phyloP scores from a whole-genome alignment of 2,888 invertebrate genomes.

The Trissolcus japonicus region DNA sequence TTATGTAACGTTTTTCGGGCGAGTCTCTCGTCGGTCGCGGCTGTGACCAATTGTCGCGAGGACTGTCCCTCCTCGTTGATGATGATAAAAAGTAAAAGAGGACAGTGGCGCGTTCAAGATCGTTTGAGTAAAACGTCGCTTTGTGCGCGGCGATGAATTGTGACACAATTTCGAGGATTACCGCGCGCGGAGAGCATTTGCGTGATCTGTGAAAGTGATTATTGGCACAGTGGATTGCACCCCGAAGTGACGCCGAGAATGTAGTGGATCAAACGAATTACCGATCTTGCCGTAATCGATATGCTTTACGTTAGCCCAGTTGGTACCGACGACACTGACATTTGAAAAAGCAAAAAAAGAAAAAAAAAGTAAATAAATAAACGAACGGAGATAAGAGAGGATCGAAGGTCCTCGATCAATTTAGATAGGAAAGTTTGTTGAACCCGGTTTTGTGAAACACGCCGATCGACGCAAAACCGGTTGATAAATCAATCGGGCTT shows the following conservation, averaged over 20 bases:
- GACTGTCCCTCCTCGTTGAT: not conserved
- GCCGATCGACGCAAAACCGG: no score
- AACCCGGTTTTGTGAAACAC: no score
- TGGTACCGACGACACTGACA: no score
- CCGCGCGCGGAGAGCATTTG: not conserved
- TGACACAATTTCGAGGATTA: conserved; percentile 4
- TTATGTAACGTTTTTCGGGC: no score
- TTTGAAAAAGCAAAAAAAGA: not conserved
- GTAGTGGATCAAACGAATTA: no score
- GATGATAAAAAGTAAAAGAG: not conserved
- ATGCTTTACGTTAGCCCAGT: no score
- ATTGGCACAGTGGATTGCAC: not conserved
- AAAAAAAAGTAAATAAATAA: not conserved
- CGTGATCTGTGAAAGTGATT: conserved; percentile 1
- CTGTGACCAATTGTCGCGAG: no score
- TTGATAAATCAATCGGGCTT: no score
- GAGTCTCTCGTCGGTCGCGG: no score
- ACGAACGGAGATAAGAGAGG: conserved; percentile 2
- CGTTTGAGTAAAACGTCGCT: not conserved
- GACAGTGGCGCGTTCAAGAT: no score
- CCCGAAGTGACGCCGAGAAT: not conserved
- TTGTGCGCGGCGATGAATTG: conserved; percentile 3
- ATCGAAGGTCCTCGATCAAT: conserved; percentile 13
- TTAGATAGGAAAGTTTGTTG: not conserved
- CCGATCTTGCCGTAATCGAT: no score